A percentile compares a stretch with the other conserved stretches of the same genome.
Evolutionary conservation across 2,888 invertebrate genomes (phyloP).

Genomic region (Platycheirus albimanus): DNA sequence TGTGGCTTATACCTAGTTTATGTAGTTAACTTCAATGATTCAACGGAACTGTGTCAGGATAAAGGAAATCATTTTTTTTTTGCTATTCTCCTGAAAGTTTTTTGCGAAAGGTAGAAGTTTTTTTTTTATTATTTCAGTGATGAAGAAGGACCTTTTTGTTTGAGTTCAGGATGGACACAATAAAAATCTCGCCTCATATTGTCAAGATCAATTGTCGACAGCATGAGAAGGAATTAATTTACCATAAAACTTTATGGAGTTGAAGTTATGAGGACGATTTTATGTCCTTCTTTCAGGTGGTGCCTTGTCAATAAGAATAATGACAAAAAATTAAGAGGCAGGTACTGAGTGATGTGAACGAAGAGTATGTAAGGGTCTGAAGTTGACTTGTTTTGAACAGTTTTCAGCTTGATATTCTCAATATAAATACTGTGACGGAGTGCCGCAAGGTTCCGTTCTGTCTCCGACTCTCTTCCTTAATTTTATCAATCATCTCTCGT

Average conservation of each 20-base stretch:
- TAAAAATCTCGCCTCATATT: constrained; percentile 18
- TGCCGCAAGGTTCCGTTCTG: too few species aligned
- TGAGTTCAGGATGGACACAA: not conserved
- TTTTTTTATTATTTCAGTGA: not conserved
- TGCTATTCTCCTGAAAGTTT: not conserved
- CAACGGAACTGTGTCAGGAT: constrained; percentile 32
- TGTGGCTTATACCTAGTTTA: constrained; percentile 46
- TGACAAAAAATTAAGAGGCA: too few species aligned
- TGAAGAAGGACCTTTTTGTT: not conserved
- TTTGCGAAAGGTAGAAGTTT: constrained; percentile 7
- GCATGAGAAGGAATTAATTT: constrained; percentile 57
- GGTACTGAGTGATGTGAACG: too few species aligned
- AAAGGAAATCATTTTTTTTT: constrained; percentile 44
- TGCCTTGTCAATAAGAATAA: too few species aligned
- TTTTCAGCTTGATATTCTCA: too few species aligned
- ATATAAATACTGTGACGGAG: too few species aligned
- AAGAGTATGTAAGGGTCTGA: too few species aligned
- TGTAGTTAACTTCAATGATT: constrained; percentile 35
- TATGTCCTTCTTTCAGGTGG: not conserved
- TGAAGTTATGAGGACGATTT: constrained; percentile 53
- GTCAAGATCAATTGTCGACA: constrained; percentile 40
- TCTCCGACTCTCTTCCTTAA: too few species aligned
- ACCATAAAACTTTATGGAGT: constrained; percentile 63
- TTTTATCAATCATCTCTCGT: too few species aligned
- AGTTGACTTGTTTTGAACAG: too few species aligned